These are phyloP conservation scores for Mola mola DNA, from an alignment of 2,113 vertebrate species.

Conservation along the genomic window DNA sequence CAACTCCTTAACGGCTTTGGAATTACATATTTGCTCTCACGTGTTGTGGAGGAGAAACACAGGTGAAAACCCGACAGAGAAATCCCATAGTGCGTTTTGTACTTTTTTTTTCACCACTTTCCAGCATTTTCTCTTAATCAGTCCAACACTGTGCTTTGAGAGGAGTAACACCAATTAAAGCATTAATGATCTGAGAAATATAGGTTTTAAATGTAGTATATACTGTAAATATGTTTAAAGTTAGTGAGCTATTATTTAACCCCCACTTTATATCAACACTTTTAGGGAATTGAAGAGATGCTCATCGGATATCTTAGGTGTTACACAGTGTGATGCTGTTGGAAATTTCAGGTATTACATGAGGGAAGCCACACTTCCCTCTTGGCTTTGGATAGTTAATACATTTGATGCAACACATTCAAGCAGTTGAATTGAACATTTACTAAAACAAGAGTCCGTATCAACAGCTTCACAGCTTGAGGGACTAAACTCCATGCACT, in stretches of 20 bases:
- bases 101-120: too few species aligned
- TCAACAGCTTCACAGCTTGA: conserved; percentile 20
- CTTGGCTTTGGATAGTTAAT: conserved; percentile 18
- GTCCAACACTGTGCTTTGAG: too few species aligned
- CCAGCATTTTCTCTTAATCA: too few species aligned
- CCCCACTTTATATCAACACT: too few species aligned
- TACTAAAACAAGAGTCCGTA: conserved; percentile 17
- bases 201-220: too few species aligned
- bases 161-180: too few species aligned
- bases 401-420: conserved; percentile 20
- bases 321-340: background rate
- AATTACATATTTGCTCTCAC: conserved; percentile 40
- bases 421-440: conserved; percentile 19
- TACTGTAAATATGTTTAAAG: too few species aligned
- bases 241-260: too few species aligned
- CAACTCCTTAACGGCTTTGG: conserved; percentile 27
- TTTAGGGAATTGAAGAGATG: too few species aligned
- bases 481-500: conserved; percentile 26
- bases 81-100: too few species aligned
- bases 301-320: too few species aligned
- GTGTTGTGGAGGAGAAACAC: conserved; percentile 32
- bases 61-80: conserved; percentile 15
- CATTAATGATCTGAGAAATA: too few species aligned
- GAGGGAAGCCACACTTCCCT: conserved; percentile 5
- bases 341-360: conserved; percentile 16